phyloP scores from a whole-genome alignment of 2,113 vertebrate species.

The crab-eating macaque (Macaca fascicularis) region T2T-MFA8v1.1 NC_088379.1:56556501-56557000 shows the following conservation, averaged over 20 bases:
- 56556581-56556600: too few relatives aligned
- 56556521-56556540: neutral
- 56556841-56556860: neutral
- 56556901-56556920: neutral
- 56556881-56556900: neutral
- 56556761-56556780: neutral
- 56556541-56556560: neutral
- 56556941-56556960: too few relatives aligned
- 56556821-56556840: neutral
- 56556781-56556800: neutral
- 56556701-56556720: neutral
- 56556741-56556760: neutral
- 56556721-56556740: neutral
- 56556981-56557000: neutral
- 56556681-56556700: neutral
- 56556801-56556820: neutral
- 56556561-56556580: too few relatives aligned
- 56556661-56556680: neutral
- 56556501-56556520: neutral
- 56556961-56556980: neutral
- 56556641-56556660: neutral
- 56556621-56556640: neutral
- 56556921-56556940: neutral
- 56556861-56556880: neutral
- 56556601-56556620: neutral